These are phyloP conservation scores for Phyllotis vaccarum DNA, from an alignment of 2,797 vertebrate genomes.

Conservation along the genomic window DNA sequence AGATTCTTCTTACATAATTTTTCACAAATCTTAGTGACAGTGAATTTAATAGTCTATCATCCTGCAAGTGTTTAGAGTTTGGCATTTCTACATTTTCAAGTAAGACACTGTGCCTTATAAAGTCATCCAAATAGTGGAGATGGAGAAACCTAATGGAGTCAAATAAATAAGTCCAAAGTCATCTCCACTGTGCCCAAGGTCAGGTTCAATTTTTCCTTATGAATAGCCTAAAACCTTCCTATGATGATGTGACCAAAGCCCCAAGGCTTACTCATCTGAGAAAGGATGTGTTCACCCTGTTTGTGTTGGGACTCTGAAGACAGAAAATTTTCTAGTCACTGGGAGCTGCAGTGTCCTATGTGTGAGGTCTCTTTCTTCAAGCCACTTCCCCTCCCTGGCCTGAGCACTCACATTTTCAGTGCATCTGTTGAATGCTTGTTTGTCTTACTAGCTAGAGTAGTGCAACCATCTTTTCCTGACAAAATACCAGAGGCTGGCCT, in stretches of 20 bases:
- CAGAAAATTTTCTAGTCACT: conserved; percentile 12
- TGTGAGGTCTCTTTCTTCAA: not conserved
- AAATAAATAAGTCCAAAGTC: not conserved
- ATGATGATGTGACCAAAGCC: not conserved
- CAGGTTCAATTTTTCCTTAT: not conserved
- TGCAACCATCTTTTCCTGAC: not conserved
- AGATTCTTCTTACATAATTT: not conserved
- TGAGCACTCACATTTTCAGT: not conserved
- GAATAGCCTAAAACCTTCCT: not conserved
- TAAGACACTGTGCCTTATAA: not conserved
- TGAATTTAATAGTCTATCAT: not conserved
- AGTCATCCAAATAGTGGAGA: not conserved
- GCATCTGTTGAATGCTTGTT: not conserved
- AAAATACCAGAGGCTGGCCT: conserved; percentile 23
- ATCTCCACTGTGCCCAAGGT: not conserved
- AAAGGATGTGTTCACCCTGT: not conserved
- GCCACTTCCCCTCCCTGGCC: not conserved
- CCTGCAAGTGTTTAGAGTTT: not conserved
- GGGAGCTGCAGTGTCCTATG: not conserved
- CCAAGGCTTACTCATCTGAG: not conserved
- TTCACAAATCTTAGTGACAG: conserved; percentile 6
- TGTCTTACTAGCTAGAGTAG: not conserved
- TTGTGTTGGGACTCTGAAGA: not conserved
- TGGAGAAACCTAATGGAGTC: not conserved
- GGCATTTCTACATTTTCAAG: conserved; percentile 19